Evolutionary conservation across 2,113 vertebrate species (phyloP), one percentile per base, ranked within the genome.

Genomic region (Pandion haliaetus): DNA sequence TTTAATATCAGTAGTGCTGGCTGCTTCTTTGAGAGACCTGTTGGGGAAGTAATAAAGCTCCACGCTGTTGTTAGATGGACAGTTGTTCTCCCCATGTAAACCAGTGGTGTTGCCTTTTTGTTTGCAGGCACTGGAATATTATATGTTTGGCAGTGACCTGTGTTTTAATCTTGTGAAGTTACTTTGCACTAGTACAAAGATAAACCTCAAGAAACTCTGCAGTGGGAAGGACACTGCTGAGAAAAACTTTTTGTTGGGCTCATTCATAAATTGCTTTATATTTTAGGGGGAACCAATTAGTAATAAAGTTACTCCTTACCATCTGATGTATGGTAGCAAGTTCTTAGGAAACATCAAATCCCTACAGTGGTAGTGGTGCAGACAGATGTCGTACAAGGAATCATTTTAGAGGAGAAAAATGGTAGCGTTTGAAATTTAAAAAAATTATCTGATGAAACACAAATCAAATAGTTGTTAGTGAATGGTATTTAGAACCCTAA

Each of bases 11-110:
- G 57, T 49, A 59, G 14, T 55, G 38, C n/a, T 88, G 7, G 3
- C 54, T 71, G 45, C 50, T 88, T 95, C 29, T 59, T 81, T 34
- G 32, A 36, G 54, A 52, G 28, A n/a, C 1, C 2, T 28, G 18
- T n/a, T 63, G 63, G 14, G 82, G 71, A 82, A 57, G 13, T 72
- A 34, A 44, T 40, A 70, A 59, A 69, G 32, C 8, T 28, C 15
- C 17, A 21, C 0, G 0, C 32, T 80, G 16, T 13, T 88, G 16
- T 19, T 49, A 26, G 67, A 40, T 36, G 59, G 38, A 18, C 26
- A 21, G 14, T 62, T 86, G 20, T 17, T 91, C 57, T 70, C 50
- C 20, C 20, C 1, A 1, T 66, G 45, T 77, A 69, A 90, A 67
- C 10, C 34, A 63, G 47, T 16, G 36, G n/a, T 61, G 40, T 34